Conservation (phyloP, 2,113 vertebrate species). For the Madoqua kirkii region DNA sequence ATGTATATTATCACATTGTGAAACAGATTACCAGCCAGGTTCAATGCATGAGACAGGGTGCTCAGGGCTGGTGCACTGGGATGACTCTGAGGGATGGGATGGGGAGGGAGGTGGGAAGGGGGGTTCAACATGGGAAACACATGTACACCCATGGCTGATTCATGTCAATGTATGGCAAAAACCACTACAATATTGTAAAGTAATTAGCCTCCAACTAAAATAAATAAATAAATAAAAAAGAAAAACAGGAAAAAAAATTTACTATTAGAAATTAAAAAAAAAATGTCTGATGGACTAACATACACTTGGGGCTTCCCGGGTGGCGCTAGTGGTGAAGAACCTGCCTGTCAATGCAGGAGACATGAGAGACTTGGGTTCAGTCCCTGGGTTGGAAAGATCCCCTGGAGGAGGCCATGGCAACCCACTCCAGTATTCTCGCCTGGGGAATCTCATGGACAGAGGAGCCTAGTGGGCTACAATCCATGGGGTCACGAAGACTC, state of each 20-base stretch:
- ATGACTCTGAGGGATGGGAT: neutral
- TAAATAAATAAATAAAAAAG: neutral
- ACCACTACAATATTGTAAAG: neutral
- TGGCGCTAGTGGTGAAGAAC: neutral
- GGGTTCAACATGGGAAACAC: neutral
- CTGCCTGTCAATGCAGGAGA: neutral
- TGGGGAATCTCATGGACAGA: neutral
- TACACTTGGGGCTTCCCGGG: neutral
- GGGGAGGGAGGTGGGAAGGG: neutral
- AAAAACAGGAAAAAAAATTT: neutral
- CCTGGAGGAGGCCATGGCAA: neutral
- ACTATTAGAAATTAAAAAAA: neutral
- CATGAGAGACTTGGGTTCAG: neutral
- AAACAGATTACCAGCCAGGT: neutral
- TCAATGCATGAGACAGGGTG: neutral
- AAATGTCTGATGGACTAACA: accelerated
- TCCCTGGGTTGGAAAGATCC: neutral
- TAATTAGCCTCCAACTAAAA: neutral
- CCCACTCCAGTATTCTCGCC: neutral
- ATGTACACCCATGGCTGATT: neutral
- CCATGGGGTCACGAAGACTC: neutral
- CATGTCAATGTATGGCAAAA: neutral
- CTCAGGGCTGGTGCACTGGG: neutral
- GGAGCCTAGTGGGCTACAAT: neutral
- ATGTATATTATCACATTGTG: neutral